These are phyloP conservation scores for Eupsilia transversa DNA, from an alignment of 2,888 invertebrate genomes.

Conservation along the genomic window DNA sequence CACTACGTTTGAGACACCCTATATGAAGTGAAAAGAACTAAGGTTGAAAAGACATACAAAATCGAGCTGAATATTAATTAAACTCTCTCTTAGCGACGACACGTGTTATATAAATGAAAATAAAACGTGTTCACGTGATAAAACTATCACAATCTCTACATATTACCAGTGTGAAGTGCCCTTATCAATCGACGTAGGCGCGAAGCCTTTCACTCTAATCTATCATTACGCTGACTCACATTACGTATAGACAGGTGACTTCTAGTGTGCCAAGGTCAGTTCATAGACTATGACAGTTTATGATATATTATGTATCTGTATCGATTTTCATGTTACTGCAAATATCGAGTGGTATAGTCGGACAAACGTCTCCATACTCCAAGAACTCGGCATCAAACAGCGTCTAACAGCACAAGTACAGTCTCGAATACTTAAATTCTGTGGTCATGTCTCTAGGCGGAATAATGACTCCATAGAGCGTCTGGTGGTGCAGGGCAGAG, in stretches of 20 bases:
- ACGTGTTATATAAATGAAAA: background rate
- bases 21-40: background rate
- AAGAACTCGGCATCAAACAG: too few species aligned
- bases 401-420: too few species aligned
- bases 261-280: constrained; percentile 34
- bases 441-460: too few species aligned
- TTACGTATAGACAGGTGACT: constrained; percentile 29
- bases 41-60: background rate
- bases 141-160: background rate
- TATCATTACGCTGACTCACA: constrained; percentile 43
- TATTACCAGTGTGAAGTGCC: constrained; percentile 18
- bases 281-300: background rate
- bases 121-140: background rate
- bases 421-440: too few species aligned
- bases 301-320: background rate
- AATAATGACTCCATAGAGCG: too few species aligned
- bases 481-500: too few species aligned
- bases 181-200: constrained; percentile 22
- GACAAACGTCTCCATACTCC: too few species aligned
- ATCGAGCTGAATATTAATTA: background rate
- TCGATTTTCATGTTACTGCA: background rate
- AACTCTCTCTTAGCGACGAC: background rate
- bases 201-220: constrained; percentile 57
- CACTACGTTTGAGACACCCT: too few species aligned
- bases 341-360: background rate